These are phyloP conservation scores for Esox lucius DNA, from an alignment of 2,797 vertebrate species.

Conservation along the genomic window DNA sequence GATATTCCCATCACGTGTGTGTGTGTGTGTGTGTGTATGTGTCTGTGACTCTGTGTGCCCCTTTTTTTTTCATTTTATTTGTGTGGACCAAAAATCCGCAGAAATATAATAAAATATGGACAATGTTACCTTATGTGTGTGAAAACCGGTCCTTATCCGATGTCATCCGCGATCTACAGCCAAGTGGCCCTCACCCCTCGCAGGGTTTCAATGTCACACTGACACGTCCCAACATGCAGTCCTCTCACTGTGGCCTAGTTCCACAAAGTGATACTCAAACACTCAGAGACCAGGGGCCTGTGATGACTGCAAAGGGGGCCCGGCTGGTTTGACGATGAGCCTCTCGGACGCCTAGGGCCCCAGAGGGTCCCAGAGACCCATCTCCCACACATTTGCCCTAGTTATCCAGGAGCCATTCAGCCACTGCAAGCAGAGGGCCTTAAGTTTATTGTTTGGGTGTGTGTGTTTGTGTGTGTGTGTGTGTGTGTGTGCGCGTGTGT, in stretches of 20 bases:
- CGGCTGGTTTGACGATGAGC: neutral
- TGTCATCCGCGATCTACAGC: conserved; percentile 23
- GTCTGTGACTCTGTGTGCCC: neutral
- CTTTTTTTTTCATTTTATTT: no score
- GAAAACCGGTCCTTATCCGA: conserved; percentile 45
- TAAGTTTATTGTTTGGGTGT: no score
- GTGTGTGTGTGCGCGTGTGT: neutral
- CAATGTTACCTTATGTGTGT: conserved; percentile 1
- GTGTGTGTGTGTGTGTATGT: no score
- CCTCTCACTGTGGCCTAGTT: conserved; percentile 67
- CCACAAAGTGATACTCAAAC: conserved; percentile 36
- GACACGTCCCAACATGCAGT: conserved; percentile 51
- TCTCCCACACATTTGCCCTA: neutral
- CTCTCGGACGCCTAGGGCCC: neutral
- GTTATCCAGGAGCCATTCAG: neutral
- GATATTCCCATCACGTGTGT: neutral
- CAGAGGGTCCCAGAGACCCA: neutral
- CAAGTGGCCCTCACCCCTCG: conserved; percentile 35
- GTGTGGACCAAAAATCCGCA: no score
- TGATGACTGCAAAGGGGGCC: neutral
- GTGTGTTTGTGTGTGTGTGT: no score
- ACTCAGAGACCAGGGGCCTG: conserved; percentile 35
- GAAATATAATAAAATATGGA: no score
- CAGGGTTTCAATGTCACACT: conserved; percentile 71
- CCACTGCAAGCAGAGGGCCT: neutral